Conservation (phyloP, 2,113 vertebrate genomes). For the Myotis davidii region DNA sequence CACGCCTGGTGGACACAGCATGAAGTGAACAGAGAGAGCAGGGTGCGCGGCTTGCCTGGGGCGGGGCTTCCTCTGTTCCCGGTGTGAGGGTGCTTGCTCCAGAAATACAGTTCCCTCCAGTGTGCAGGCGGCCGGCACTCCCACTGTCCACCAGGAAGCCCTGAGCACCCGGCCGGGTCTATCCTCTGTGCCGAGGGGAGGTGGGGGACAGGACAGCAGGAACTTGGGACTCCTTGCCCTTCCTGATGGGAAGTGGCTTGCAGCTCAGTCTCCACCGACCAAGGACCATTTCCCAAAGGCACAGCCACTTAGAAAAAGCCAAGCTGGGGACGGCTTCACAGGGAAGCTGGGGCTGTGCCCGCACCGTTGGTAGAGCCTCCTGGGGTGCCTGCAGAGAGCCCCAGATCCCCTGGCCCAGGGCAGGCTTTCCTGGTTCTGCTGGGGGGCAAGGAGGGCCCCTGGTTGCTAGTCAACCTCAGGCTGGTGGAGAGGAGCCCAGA, state of each 20-base stretch:
- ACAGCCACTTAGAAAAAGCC: not conserved
- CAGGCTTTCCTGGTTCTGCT: not conserved
- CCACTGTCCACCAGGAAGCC: not conserved
- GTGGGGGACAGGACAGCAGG: not conserved
- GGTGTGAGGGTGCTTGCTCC: not conserved
- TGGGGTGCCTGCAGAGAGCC: not conserved
- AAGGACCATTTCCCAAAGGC: not conserved
- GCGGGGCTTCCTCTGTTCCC: not conserved
- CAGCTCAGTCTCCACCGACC: not conserved
- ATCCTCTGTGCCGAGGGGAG: not conserved
- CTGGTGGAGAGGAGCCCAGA: not conserved
- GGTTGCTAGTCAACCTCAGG: not conserved
- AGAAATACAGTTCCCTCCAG: not conserved
- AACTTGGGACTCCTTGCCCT: not conserved
- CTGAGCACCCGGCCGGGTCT: not conserved
- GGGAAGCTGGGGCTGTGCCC: not conserved
- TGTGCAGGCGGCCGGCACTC: not conserved
- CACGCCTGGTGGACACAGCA: too few species aligned
- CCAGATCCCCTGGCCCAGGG: not conserved
- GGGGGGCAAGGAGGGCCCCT: too few species aligned
- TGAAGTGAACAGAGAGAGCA: not conserved
- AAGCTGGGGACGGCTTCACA: not conserved
- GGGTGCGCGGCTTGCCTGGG: not conserved
- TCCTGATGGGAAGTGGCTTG: not conserved
- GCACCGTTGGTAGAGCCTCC: not conserved